Percentiles rank a stretch among this genome's conserved stretches.
phyloP scores from a whole-genome alignment of 2,888 invertebrate genomes.

The Drosophila macrospina region DNA sequence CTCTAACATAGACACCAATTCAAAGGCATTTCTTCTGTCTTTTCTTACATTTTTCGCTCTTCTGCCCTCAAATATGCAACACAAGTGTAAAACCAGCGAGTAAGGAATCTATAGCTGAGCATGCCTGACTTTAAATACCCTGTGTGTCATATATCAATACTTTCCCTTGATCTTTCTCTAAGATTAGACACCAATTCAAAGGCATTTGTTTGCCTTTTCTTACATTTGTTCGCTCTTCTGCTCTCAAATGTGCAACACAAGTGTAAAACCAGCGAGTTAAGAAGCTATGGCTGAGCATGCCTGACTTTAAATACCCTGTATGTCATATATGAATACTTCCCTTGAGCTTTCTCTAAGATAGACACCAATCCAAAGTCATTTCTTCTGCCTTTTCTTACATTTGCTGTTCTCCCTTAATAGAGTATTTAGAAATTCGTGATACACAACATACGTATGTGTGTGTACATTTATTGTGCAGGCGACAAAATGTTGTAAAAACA shows the following conservation, averaged over 20 bases:
- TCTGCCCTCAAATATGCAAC: conserved; percentile 70
- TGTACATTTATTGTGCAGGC: conserved; percentile 8
- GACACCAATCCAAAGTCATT: background rate
- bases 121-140: background rate
- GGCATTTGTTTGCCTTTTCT: too few relatives aligned
- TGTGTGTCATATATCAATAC: too few relatives aligned
- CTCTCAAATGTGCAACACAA: conserved; percentile 69
- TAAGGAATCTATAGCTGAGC: background rate
- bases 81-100: conserved; percentile 10
- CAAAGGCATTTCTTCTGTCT: too few relatives aligned
- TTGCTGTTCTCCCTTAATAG: background rate
- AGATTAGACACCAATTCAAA: too few relatives aligned
- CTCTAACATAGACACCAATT: too few relatives aligned
- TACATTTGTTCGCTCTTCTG: conserved; percentile 15
- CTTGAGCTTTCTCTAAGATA: background rate
- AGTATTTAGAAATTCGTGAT: background rate
- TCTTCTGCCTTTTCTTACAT: too few relatives aligned
- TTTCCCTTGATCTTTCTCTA: too few relatives aligned
- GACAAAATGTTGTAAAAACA: conserved; percentile 73
- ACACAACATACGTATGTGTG: too few relatives aligned
- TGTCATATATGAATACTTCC: background rate
- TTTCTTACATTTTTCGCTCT: too few relatives aligned
- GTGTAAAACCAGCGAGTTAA: conserved; percentile 2
- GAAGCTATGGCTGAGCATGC: background rate
- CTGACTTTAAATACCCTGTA: background rate